phyloP scores from a whole-genome alignment of 1,140 invertebrate species.

The Lithobius niger region DNA sequence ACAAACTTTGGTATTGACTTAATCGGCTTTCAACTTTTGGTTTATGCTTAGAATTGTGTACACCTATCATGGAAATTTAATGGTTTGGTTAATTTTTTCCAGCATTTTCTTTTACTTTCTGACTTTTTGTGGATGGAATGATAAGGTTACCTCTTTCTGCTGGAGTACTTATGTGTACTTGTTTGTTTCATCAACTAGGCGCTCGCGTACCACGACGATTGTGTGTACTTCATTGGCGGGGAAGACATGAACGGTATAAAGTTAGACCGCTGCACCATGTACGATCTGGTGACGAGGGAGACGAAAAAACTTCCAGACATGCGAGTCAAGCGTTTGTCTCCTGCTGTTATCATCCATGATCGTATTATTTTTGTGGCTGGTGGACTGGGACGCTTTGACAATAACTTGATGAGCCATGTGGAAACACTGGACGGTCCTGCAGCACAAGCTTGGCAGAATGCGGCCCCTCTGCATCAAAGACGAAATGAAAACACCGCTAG shows the following conservation, averaged over 20 bases:
- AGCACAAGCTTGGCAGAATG: neutral
- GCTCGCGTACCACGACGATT: conserved; percentile 3
- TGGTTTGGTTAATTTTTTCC: no score
- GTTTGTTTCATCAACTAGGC: no score
- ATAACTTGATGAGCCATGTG: neutral
- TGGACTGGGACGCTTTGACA: neutral
- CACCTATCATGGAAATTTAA: no score
- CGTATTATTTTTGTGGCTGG: neutral
- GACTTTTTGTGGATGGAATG: no score
- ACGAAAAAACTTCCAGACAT: neutral
- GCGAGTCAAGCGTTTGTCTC: neutral
- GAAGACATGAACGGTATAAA: neutral
- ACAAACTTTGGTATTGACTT: no score
- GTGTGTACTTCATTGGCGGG: conserved; percentile 3
- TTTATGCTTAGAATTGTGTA: no score
- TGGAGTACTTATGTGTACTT: no score
- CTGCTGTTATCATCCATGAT: neutral
- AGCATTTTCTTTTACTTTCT: no score
- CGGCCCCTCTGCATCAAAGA: neutral
- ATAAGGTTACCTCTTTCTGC: no score
- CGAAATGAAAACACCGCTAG: neutral
- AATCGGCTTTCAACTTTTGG: no score
- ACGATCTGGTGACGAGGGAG: neutral
- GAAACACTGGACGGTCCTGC: neutral
- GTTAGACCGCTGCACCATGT: neutral